A percentile compares a stretch with the other conserved stretches of the same genome.
These are phyloP conservation scores for Caenorhabditis wallacei DNA, from an alignment of 2,888 invertebrate genomes.

Conservation along the genomic window DNA sequence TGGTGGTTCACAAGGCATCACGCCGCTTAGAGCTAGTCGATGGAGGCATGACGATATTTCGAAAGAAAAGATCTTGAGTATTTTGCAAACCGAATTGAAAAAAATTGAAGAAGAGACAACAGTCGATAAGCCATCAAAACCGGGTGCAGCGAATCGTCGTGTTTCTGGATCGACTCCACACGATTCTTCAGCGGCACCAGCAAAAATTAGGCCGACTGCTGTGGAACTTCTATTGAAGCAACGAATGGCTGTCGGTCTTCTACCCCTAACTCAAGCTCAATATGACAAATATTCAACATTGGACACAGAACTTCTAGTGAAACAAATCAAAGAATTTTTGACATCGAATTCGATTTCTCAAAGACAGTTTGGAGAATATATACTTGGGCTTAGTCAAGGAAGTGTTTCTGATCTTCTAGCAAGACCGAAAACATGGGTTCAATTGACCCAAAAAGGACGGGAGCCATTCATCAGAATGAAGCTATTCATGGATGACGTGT, in stretches of 20 bases:
- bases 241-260: constrained; percentile 87
- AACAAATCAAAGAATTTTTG: constrained; percentile 84
- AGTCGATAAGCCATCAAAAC: constrained; percentile 12
- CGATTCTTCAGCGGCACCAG: background rate
- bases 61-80: constrained; percentile 95
- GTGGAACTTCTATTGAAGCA: constrained; percentile 65
- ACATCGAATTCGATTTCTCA: constrained; percentile 89
- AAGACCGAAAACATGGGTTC: constrained; percentile 98
- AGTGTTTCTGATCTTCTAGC: constrained; percentile 97
- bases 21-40: constrained; percentile 85
- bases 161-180: constrained; percentile 3
- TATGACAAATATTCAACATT: constrained; percentile 95
- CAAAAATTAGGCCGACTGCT: constrained; percentile 19
- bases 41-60: constrained; percentile 96
- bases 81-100: constrained; percentile 95
- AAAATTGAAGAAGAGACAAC: constrained; percentile 89
- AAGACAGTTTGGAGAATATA: constrained; percentile 97
- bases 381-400: constrained; percentile 96
- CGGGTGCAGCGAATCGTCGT: constrained; percentile 13
- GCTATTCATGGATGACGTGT: constrained; percentile 89
- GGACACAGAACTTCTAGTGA: constrained; percentile 97
- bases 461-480: constrained; percentile 98
- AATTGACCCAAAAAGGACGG: constrained; percentile 93
- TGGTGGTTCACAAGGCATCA: background rate
- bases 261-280: constrained; percentile 98